Conservation (phyloP, 2,113 vertebrate species). For the Callospermophilus lateralis region DNA sequence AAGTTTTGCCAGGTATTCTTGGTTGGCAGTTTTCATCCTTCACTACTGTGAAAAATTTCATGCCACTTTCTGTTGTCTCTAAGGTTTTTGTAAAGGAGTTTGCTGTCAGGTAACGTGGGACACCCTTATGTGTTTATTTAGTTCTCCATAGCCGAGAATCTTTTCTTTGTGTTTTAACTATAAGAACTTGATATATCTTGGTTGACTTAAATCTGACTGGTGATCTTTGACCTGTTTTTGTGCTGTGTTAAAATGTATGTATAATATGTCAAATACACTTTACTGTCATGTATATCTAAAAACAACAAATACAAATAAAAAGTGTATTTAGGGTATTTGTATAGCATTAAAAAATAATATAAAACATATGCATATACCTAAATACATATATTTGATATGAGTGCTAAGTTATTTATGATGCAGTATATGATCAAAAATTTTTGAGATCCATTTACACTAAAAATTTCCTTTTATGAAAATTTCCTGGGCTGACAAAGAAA, state of each 20-base stretch:
- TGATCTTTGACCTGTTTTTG: neutral
- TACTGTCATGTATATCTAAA: too few species aligned
- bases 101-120: neutral
- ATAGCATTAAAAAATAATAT: neutral
- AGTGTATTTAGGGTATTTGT: neutral
- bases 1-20: neutral
- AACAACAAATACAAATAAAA: neutral
- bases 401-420: slow-evolving; percentile 28
- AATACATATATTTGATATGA: neutral
- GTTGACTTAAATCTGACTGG: neutral
- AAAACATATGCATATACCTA: neutral
- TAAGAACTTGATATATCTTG: neutral
- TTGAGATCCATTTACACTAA: slow-evolving; percentile 2
- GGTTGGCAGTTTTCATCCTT: neutral
- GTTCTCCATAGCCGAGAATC: neutral
- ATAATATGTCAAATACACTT: too few species aligned
- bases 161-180: neutral
- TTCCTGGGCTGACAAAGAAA: neutral
- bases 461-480: slow-evolving; percentile 45
- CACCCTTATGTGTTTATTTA: neutral
- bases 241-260: neutral
- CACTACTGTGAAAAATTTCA: neutral
- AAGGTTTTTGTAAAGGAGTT: neutral
- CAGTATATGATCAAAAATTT: slow-evolving; percentile 5
- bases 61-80: neutral